Percentiles rank a stretch among this genome's conserved stretches.
phyloP scores from a whole-genome alignment of 2,888 invertebrate genomes.

The Choreutis nemorana region DNA sequence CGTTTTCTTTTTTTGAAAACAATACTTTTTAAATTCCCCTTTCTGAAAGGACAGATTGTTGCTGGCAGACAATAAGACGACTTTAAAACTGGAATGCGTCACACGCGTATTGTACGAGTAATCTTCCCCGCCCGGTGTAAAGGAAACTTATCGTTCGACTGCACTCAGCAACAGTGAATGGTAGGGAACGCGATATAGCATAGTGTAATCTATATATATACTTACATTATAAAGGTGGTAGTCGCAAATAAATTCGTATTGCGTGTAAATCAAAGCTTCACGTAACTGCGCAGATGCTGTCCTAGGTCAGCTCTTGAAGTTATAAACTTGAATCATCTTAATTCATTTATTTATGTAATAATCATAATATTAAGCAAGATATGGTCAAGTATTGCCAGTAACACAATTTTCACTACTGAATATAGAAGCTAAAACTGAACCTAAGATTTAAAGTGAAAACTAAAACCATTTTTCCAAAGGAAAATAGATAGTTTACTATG shows the following conservation, averaged over 20 bases:
- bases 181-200: too few species aligned
- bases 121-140: conserved; percentile 38
- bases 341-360: too few species aligned
- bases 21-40: conserved; percentile 10
- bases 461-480: too few species aligned
- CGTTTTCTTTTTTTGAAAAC: conserved; percentile 29
- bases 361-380: too few species aligned
- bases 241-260: conserved; percentile 8
- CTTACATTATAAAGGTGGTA: conserved; percentile 7
- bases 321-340: too few species aligned
- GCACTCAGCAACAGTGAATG: conserved; percentile 45
- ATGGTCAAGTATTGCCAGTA: too few species aligned
- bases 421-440: too few species aligned
- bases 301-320: too few species aligned
- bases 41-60: too few species aligned
- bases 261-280: conserved; percentile 9
- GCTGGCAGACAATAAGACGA: conserved; percentile 4
- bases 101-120: conserved; percentile 31
- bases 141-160: conserved; percentile 53
- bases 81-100: conserved; percentile 19
- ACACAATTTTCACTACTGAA: too few species aligned
- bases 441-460: too few species aligned
- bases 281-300: conserved; percentile 20
- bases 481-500: too few species aligned
- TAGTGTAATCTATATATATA: conserved; percentile 30